Evolutionary conservation across 2,888 invertebrate species (phyloP), one percentile per base, ranked within the genome.

Genomic region (Polymixis lichenea): DNA sequence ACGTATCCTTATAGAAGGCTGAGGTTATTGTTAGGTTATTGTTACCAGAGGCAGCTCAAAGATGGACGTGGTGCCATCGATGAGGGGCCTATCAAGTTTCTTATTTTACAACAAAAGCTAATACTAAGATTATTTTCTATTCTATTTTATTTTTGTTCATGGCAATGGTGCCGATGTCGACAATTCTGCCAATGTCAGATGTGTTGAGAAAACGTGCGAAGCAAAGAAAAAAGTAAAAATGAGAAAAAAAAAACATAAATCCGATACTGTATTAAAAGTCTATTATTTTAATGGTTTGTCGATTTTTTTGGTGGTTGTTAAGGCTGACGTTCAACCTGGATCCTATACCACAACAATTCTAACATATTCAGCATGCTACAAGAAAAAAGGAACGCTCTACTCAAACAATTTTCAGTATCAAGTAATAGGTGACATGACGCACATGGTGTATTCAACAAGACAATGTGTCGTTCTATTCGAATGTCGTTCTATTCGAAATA

Each of bases 51-150:
- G 19, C n/a, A 46, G 58, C 61, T 74, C 17, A 60, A 64, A 61
- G n/a, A 66, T 9, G 74, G 66, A 77, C 71, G 56, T 61, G 64
- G 61, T 64, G 64, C 77, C 75, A 78, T 74, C 9, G 49, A 62
- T 73, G 70, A 85, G 38, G 25, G 25, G 25, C 60, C 46, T 60
- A 77, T 82, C 69, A 11, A 70, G 65, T 85, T 74, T 65, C 72
- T 17, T 43, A 72, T n/a, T n/a, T n/a, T n/a, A n/a, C n/a, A n/a
- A n/a, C n/a, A n/a, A n/a, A n/a, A n/a, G n/a, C n/a, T n/a, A n/a
- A n/a, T n/a, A n/a, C n/a, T n/a, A n/a, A n/a, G n/a, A n/a, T n/a
- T n/a, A n/a, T n/a, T n/a, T n/a, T n/a, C n/a, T n/a, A n/a, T n/a
- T n/a, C n/a, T n/a, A n/a, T n/a, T n/a, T n/a, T n/a, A n/a, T n/a